These are phyloP conservation scores for Sitobion miscanthi DNA, from an alignment of 1,140 invertebrate species.

Conservation along the genomic window DNA sequence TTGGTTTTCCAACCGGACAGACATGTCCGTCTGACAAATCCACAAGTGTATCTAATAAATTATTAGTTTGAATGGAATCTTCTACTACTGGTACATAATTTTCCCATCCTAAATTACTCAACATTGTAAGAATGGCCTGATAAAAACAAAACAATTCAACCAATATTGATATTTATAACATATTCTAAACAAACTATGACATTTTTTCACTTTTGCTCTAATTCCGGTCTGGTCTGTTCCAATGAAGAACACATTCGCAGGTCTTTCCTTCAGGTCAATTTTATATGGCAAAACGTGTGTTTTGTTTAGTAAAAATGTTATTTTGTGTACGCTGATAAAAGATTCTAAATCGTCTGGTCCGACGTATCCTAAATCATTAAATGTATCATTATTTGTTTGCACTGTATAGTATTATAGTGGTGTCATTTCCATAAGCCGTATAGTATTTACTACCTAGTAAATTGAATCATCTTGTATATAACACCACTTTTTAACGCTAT, in stretches of 20 bases:
- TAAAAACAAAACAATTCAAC: not conserved
- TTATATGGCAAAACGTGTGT: slow-evolving; percentile 64
- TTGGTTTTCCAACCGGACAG: slow-evolving; percentile 32
- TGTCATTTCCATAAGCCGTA: not conserved
- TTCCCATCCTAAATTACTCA: slow-evolving; percentile 43
- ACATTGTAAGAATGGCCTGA: slow-evolving; percentile 30
- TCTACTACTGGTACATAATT: slow-evolving; percentile 20
- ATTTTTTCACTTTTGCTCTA: slow-evolving; percentile 22
- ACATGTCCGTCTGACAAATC: slow-evolving; percentile 22
- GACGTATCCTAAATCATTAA: slow-evolving; percentile 62
- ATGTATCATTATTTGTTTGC: not conserved
- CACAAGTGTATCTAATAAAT: slow-evolving; percentile 11
- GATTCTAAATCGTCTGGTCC: slow-evolving; percentile 63
- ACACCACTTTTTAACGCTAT: not conserved
- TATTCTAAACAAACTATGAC: not conserved
- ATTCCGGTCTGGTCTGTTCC: slow-evolving; percentile 65
- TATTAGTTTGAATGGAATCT: slow-evolving; percentile 5
- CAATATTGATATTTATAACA: not conserved
- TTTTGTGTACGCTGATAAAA: slow-evolving; percentile 63
- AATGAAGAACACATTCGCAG: slow-evolving; percentile 61
- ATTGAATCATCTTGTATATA: not conserved
- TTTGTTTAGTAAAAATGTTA: slow-evolving; percentile 64
- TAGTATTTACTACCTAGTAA: not conserved
- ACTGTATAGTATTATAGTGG: not conserved
- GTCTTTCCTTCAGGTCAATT: slow-evolving; percentile 63